phyloP scores from a whole-genome alignment of 2,888 invertebrate species.

The Bruchidius siliquastri region DNA sequence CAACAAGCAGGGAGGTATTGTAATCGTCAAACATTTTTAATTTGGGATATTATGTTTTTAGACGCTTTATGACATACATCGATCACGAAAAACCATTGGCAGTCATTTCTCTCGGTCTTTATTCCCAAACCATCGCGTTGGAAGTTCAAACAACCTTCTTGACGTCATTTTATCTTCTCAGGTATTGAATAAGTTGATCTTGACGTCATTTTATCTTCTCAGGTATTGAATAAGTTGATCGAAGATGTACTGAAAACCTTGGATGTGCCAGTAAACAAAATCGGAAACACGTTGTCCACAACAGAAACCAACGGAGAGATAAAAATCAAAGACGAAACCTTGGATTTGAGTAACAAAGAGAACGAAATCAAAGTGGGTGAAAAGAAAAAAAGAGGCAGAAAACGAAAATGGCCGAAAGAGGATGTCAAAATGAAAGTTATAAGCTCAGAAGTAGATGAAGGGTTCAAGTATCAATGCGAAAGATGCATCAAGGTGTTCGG shows the following conservation, averaged over 20 bases:
- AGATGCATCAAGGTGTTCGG: slow-evolving; percentile 41
- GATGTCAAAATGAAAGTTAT: slow-evolving; percentile 26
- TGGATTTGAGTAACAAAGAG: not conserved
- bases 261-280: slow-evolving; percentile 32
- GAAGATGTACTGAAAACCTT: slow-evolving; percentile 42
- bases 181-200: not conserved
- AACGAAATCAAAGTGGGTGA: slow-evolving; percentile 4
- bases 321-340: slow-evolving; percentile 7
- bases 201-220: not conserved
- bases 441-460: slow-evolving; percentile 29
- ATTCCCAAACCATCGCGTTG: too few relatives aligned
- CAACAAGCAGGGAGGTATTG: too few relatives aligned
- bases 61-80: too few relatives aligned
- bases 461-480: slow-evolving; percentile 46
- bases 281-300: slow-evolving; percentile 5
- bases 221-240: slow-evolving; percentile 39
- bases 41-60: too few relatives aligned
- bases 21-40: too few relatives aligned
- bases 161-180: not conserved
- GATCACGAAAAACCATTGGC: too few relatives aligned
- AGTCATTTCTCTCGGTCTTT: too few relatives aligned
- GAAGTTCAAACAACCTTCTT: too few relatives aligned
- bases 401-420: slow-evolving; percentile 36
- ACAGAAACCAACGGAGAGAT: not conserved
- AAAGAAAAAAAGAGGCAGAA: slow-evolving; percentile 30